A percentile compares a stretch with the other conserved stretches of the same genome.
Conservation (phyloP, 1,140 invertebrate genomes). For the Holotrichia oblita region DNA sequence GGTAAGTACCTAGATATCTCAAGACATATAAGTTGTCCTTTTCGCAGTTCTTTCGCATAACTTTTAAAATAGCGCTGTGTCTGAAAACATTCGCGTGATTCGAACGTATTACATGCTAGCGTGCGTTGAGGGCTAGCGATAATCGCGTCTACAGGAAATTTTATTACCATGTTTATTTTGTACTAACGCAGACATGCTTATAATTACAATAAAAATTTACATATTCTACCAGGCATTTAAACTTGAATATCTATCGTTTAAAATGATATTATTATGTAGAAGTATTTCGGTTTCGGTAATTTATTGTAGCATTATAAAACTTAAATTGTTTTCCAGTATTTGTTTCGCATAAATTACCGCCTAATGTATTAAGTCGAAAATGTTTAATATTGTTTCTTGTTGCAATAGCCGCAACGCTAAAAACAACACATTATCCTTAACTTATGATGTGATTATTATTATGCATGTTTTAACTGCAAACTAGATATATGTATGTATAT, state of each 20-base stretch:
- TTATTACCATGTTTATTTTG: constrained; percentile 18
- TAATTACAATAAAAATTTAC: constrained; percentile 15
- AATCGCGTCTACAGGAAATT: background rate
- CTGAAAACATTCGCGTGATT: constrained; percentile 8
- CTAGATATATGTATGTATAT: too few relatives aligned
- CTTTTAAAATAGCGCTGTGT: background rate
- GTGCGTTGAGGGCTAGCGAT: background rate
- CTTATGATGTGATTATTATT: too few relatives aligned
- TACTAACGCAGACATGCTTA: background rate
- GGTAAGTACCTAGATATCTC: background rate
- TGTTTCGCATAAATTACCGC: background rate
- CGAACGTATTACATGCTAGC: background rate
- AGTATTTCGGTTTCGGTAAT: background rate
- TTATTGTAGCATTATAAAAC: background rate
- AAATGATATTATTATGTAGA: background rate
- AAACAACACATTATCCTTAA: too few relatives aligned
- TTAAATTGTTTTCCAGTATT: background rate
- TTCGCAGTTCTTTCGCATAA: background rate
- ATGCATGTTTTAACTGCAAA: too few relatives aligned
- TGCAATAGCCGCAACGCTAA: too few relatives aligned
- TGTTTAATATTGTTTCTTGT: too few relatives aligned
- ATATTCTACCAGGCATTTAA: background rate
- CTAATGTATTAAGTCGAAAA: too few relatives aligned
- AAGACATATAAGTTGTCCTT: background rate
- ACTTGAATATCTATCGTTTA: background rate